These are phyloP conservation scores for Lasaia peninsularis DNA, from an alignment of 1,140 invertebrate genomes.

Conservation along the genomic window DNA sequence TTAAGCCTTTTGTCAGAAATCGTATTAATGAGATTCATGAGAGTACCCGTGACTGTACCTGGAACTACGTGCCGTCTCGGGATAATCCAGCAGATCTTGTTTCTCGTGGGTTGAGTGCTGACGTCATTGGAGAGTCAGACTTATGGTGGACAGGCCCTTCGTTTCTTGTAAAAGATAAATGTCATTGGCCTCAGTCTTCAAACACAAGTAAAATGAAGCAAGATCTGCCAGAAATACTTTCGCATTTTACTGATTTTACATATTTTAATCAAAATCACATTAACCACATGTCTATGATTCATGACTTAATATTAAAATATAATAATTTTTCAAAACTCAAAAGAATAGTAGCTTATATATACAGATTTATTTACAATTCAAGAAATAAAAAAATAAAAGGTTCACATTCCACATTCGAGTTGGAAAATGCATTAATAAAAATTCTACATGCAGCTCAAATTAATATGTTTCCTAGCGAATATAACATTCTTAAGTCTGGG, in stretches of 20 bases:
- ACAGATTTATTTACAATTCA: slow-evolving; percentile 26
- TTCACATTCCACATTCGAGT: slow-evolving; percentile 17
- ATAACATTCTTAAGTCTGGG: slow-evolving; percentile 13
- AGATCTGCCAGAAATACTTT: slow-evolving; percentile 15
- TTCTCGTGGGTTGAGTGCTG: slow-evolving; percentile 49
- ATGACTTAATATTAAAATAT: slow-evolving; percentile 13
- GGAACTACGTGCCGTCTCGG: slow-evolving; percentile 41
- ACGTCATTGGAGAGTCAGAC: slow-evolving; percentile 26
- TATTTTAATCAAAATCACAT: slow-evolving; percentile 5
- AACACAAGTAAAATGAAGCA: slow-evolving; percentile 4
- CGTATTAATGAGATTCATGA: slow-evolving; percentile 46
- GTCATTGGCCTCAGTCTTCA: slow-evolving; percentile 12
- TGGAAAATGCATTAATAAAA: slow-evolving; percentile 15
- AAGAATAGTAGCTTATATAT: slow-evolving; percentile 21
- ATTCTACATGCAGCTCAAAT: slow-evolving; percentile 18
- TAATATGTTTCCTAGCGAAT: slow-evolving; percentile 24
- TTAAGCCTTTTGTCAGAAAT: not conserved
- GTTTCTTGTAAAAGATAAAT: slow-evolving; percentile 15
- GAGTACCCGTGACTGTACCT: slow-evolving; percentile 28
- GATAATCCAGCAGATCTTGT: slow-evolving; percentile 33
- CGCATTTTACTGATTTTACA: not conserved
- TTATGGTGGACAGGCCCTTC: slow-evolving; percentile 30
- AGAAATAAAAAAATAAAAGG: slow-evolving; percentile 17
- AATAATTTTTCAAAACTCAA: slow-evolving; percentile 20
- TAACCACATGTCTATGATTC: slow-evolving; percentile 4